Evolutionary conservation across 1,140 invertebrate genomes (phyloP).

Genomic region (Asbolus verrucosus): DNA sequence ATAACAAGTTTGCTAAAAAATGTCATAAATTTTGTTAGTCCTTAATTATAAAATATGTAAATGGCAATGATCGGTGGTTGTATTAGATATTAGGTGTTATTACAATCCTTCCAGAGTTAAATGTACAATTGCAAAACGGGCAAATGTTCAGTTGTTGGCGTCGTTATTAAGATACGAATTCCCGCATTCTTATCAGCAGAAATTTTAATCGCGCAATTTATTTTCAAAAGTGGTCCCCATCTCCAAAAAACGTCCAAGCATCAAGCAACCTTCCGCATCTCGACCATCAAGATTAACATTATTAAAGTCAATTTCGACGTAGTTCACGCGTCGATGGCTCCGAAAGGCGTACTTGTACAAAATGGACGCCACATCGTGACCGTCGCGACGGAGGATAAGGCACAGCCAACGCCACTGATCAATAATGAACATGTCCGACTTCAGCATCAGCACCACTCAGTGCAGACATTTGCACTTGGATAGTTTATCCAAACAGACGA

Average conservation of each 20-base stretch:
- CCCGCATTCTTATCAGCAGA: not conserved
- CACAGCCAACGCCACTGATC: constrained; percentile 55
- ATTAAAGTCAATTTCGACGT: constrained; percentile 11
- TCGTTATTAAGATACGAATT: not conserved
- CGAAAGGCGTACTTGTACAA: constrained; percentile 53
- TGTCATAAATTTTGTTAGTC: too few species aligned
- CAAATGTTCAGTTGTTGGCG: too few species aligned
- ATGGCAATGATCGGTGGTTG: too few species aligned
- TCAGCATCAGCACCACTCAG: constrained; percentile 55
- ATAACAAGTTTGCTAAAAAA: too few species aligned
- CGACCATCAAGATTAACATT: constrained; percentile 3
- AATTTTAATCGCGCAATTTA: not conserved
- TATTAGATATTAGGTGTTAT: too few species aligned
- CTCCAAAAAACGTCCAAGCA: not conserved
- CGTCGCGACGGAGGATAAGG: constrained; percentile 61
- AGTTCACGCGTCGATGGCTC: constrained; percentile 42
- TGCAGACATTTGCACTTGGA: constrained; percentile 50
- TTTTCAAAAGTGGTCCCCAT: not conserved
- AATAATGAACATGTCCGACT: constrained; percentile 61
- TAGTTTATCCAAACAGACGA: constrained; percentile 45
- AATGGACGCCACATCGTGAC: constrained; percentile 57
- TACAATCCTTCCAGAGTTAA: too few species aligned
- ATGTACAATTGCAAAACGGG: too few species aligned
- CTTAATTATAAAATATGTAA: too few species aligned
- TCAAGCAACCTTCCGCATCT: not conserved